Evolutionary conservation across 2,797 vertebrate genomes (phyloP), one percentile per base, ranked within the genome.

Genomic region (Semaprochilodus insignis): DNA sequence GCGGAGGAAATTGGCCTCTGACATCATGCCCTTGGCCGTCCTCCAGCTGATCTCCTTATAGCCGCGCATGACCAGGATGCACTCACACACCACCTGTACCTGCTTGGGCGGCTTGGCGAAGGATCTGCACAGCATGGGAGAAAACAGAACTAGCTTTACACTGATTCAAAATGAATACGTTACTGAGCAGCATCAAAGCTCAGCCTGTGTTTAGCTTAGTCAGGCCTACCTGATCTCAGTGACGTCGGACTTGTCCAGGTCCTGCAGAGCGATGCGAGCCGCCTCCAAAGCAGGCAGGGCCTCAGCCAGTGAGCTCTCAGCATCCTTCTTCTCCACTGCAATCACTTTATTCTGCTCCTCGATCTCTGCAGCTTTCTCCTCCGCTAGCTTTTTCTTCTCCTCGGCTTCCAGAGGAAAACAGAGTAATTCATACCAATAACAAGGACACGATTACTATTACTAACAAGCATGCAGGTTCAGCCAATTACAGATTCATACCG

Each of bases 61-160:
- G n/a, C 96, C 96, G 27, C 97, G 96, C 85, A 99, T 94, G 75
- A 99, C 97, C 52, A 99, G 95, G 86, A 99, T 97, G 81, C 98
- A 99, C 85, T 99, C 97, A 19, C 98, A 98, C 55, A 99, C 96
- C 2, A 92, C 92, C 89, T 99, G 97, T 82, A 99, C 98, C 90
- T 97, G 97, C 89, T 94, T 97, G 0, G 98, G 98, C 1, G 98
- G 98, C 83, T 98, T 99, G 1, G 97, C 96, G 80, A 99, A 99
- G 2, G 98, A 99, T 85, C 98, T 99, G 85, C n/a, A 55, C 1
- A 19, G 1, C 70, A 25, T 7, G 6, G 34, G 36, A 6, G 36
- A 40, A n/a, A n/a, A 36, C 36, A 36, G 2, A 3, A 36, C 36
- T 36, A 36, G 6, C 36, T 36, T 36, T 36, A 6, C 36, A 36